Conservation (phyloP, 2,888 invertebrate species). For the Tryphoninae sp. region DNA sequence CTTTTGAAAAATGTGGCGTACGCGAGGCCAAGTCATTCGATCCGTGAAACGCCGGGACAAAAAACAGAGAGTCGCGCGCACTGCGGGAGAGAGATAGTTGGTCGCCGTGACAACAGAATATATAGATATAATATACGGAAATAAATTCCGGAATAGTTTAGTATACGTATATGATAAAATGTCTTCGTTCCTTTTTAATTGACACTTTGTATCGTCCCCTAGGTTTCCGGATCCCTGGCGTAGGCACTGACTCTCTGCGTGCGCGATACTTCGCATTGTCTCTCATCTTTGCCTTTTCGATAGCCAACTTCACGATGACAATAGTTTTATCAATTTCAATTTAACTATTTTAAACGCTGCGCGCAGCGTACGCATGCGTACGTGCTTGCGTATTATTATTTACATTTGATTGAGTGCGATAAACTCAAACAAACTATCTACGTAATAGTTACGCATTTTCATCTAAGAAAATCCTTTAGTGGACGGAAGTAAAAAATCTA, state of each 20-base stretch:
- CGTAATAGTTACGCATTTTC: too few species aligned
- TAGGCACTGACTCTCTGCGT: constrained; percentile 24
- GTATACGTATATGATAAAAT: constrained; percentile 51
- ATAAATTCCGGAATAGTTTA: constrained; percentile 34
- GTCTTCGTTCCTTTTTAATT: constrained; percentile 71
- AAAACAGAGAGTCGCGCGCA: constrained; percentile 51
- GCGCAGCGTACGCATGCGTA: too few species aligned
- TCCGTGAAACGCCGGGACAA: constrained; percentile 65
- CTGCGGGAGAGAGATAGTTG: constrained; percentile 19
- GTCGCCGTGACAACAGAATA: constrained; percentile 38
- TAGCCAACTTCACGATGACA: background rate
- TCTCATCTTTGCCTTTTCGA: background rate
- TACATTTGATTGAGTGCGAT: too few species aligned
- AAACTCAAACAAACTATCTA: too few species aligned
- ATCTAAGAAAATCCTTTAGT: too few species aligned
- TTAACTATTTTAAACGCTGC: too few species aligned
- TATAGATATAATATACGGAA: constrained; percentile 46
- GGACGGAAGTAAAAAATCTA: too few species aligned
- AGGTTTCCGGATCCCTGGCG: constrained; percentile 66
- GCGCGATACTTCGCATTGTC: constrained; percentile 25
- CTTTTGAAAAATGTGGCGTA: constrained; percentile 66
- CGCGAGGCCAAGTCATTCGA: constrained; percentile 63
- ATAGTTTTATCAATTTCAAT: too few species aligned
- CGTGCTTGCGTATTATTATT: too few species aligned
- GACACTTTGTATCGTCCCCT: constrained; percentile 71